Evolutionary conservation across 2,888 invertebrate species (phyloP).

Genomic region (Drosophila lutescens): DNA sequence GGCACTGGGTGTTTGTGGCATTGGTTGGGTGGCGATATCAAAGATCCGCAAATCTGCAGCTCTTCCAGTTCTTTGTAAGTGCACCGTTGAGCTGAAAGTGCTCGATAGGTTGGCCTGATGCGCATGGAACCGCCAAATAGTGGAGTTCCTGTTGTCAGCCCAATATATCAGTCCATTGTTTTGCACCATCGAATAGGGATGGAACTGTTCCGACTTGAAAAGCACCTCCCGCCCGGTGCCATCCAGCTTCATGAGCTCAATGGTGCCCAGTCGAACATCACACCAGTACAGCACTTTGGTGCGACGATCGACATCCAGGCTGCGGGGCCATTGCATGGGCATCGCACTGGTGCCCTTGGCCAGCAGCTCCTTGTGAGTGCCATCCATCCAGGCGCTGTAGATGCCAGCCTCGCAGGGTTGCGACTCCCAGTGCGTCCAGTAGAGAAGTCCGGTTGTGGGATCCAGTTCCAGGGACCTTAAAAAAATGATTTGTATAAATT

Average conservation of each 20-base stretch:
- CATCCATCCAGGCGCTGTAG: slow-evolving; percentile 91
- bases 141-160: slow-evolving; percentile 89
- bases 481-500: background rate
- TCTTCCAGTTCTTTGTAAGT: slow-evolving; percentile 85
- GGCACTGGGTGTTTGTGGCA: slow-evolving; percentile 59
- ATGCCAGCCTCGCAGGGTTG: slow-evolving; percentile 86
- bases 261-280: slow-evolving; percentile 88
- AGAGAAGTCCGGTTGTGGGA: slow-evolving; percentile 89
- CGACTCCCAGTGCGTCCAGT: slow-evolving; percentile 89
- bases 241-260: slow-evolving; percentile 88
- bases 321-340: slow-evolving; percentile 88
- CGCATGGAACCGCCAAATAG: slow-evolving; percentile 85
- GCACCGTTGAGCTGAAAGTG: slow-evolving; percentile 84
- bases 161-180: slow-evolving; percentile 88
- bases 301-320: slow-evolving; percentile 88
- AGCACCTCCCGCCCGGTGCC: slow-evolving; percentile 86
- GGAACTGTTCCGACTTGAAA: slow-evolving; percentile 85
- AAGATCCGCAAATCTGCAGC: slow-evolving; percentile 89
- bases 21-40: slow-evolving; percentile 86
- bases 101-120: slow-evolving; percentile 62
- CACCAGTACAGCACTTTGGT: slow-evolving; percentile 88
- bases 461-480: slow-evolving; percentile 88
- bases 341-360: slow-evolving; percentile 87
- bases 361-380: slow-evolving; percentile 86
- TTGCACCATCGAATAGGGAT: slow-evolving; percentile 89